These are phyloP conservation scores for Protodeltote pygarga DNA, from an alignment of 2,888 invertebrate genomes.

Conservation along the genomic window DNA sequence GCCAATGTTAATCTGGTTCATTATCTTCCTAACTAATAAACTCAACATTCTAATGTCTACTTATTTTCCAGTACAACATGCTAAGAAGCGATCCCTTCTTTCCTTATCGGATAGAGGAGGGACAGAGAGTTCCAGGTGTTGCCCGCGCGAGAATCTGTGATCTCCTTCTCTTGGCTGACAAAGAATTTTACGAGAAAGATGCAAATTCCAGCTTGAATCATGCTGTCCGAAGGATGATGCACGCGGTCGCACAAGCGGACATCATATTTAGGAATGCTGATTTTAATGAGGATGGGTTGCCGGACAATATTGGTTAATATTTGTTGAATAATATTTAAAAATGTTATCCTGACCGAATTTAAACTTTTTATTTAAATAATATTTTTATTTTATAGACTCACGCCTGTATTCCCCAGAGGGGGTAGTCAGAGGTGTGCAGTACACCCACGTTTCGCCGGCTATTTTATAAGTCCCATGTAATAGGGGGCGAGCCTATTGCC, in stretches of 20 bases:
- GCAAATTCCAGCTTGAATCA: slow-evolving; percentile 78
- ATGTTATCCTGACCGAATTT: not conserved
- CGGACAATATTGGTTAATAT: slow-evolving; percentile 82
- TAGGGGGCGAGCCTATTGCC: too few species aligned
- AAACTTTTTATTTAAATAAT: not conserved
- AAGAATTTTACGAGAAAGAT: slow-evolving; percentile 77
- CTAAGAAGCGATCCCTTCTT: slow-evolving; percentile 56
- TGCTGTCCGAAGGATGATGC: slow-evolving; percentile 78
- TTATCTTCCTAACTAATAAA: too few species aligned
- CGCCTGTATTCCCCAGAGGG: too few species aligned
- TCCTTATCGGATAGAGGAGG: slow-evolving; percentile 66
- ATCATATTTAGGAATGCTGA: slow-evolving; percentile 85
- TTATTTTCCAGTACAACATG: slow-evolving; percentile 23
- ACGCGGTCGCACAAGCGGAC: slow-evolving; percentile 83
- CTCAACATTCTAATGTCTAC: not conserved
- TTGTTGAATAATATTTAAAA: not conserved
- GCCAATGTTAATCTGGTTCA: too few species aligned
- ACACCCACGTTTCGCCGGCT: too few species aligned
- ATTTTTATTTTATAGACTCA: too few species aligned
- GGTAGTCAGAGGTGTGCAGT: too few species aligned
- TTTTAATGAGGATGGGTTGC: slow-evolving; percentile 82
- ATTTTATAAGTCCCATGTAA: too few species aligned
- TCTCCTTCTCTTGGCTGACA: slow-evolving; percentile 80
- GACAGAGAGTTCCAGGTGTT: slow-evolving; percentile 55
- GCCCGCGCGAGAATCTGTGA: slow-evolving; percentile 78